Percentiles rank a stretch among this genome's conserved stretches.
Conservation (phyloP, 2,113 vertebrate genomes). For the Bubalus kerabau region DNA sequence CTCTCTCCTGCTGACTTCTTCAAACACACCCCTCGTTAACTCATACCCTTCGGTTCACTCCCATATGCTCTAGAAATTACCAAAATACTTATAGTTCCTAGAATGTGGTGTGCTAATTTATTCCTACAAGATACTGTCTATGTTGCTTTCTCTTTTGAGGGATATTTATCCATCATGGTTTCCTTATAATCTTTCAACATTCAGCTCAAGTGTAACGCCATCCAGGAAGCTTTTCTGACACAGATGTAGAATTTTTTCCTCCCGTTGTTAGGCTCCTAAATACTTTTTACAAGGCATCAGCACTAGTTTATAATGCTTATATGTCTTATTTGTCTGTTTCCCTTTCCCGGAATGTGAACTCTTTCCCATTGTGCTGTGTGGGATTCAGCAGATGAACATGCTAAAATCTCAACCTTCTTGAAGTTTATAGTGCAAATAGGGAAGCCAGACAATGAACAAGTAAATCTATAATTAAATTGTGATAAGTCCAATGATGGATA, state of each 20-base stretch:
- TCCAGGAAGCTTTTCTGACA: background rate
- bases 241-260: background rate
- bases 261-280: background rate
- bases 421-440: background rate
- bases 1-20: background rate
- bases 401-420: conserved; percentile 21
- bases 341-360: conserved; percentile 17
- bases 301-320: conserved; percentile 7
- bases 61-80: background rate
- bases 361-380: background rate
- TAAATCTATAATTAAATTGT: background rate
- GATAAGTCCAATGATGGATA: background rate
- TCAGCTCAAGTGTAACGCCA: background rate
- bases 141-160: background rate
- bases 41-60: background rate
- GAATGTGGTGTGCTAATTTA: background rate
- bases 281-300: background rate
- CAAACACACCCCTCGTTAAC: background rate
- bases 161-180: background rate
- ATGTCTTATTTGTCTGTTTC: background rate
- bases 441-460: conserved; percentile 25
- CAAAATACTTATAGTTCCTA: background rate
- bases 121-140: background rate
- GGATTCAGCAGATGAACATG: background rate
- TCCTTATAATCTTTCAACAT: background rate